Base-by-base conservation (phyloP, 2,888 invertebrate genomes). In the Dasysyrphus tricinctus region DNA sequence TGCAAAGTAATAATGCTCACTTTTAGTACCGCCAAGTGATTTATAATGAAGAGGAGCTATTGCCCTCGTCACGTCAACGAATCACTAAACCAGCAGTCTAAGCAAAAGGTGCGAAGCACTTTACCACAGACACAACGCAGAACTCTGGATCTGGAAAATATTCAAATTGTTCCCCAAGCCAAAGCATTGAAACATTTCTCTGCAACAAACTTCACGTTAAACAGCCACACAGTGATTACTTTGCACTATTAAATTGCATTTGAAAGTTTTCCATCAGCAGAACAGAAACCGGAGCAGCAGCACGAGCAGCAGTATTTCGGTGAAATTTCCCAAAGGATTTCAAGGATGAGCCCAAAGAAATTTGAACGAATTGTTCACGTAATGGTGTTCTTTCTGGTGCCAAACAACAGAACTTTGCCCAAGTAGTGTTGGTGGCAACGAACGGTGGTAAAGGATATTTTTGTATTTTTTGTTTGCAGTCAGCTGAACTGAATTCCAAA, bases 201-300 rank as follows among this genome's bases (percentile, higher is more conserved):
- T 70, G 57, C 78, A 81, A 78, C 82, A 86, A 86, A 86, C 78
- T 86, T 82, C 74, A 49, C 59, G 19, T 57, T 11, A 34, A 2
- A 19, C 72, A 82, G 47, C 78, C 82, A 79, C 75, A 67, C 79
- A 67, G 78, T 86, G 86, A 86, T 86, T 86, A 86, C 86, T 82
- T 81, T 82, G 70, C 81, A 67, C 70, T 72, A 82, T 82, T 78
- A 82, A 86, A 86, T 86, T 79, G 78, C 82, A 86, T 86, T 86
- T 79, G 70, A 74, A 86, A 82, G 82, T 86, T 86, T 79, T 44
- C 59, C 65, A 73, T 42, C 59, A 54, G 67, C 34, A 42, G 34
- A 47, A 34, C 65, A 12, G 12, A 14, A 19, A 37, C 19, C 19
- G 47, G 3, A 57, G n/a, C 34, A 39, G 44, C 7, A 67, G 47